These are phyloP conservation scores for Gracilinanus agilis DNA, from an alignment of 2,113 vertebrate genomes.

Conservation along the genomic window DNA sequence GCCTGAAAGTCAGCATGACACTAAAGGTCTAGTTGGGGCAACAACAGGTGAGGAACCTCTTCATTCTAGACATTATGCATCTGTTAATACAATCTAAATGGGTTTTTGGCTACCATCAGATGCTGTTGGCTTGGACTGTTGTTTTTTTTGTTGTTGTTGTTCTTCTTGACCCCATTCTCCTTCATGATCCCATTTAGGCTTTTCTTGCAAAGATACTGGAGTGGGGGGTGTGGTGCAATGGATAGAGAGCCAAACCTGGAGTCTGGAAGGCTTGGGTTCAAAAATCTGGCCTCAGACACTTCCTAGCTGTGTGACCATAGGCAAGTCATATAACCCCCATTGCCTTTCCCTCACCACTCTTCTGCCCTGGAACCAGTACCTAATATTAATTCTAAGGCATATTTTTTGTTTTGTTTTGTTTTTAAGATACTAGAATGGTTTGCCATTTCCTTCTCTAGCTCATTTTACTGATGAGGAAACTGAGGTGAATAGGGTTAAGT, in stretches of 20 bases:
- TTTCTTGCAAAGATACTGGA: not conserved
- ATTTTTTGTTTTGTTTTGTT: too few relatives aligned
- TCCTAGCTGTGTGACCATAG: too few relatives aligned
- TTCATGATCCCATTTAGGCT: not conserved
- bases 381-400: too few relatives aligned
- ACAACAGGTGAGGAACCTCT: not conserved
- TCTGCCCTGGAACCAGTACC: too few relatives aligned
- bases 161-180: too few relatives aligned
- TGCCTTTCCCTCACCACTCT: too few relatives aligned
- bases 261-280: too few relatives aligned
- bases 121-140: not conserved
- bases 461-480: not conserved
- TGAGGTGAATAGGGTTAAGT: not conserved
- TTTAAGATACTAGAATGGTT: not conserved
- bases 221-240: not conserved
- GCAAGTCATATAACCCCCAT: too few relatives aligned
- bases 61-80: not conserved
- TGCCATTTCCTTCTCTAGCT: not conserved
- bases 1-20: not conserved
- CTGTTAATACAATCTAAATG: not conserved
- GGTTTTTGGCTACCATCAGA: not conserved
- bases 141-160: not conserved
- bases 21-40: not conserved
- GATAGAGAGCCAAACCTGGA: too few relatives aligned
- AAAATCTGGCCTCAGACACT: too few relatives aligned